Base-by-base conservation (phyloP, 2,113 vertebrate species). In the Cyanoramphus novaezelandiae region DNA sequence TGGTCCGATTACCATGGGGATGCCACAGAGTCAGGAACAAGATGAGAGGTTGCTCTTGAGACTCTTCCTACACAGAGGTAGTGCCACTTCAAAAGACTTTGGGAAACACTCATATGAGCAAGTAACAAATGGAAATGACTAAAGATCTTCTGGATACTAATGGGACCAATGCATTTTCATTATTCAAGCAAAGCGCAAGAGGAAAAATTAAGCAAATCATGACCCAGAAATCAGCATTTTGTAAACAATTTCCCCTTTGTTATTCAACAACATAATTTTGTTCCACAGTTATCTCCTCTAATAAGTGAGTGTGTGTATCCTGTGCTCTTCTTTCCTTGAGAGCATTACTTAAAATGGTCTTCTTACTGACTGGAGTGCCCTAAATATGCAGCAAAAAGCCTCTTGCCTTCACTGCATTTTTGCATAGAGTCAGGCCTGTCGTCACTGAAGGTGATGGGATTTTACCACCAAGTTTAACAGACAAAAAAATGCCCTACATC, bases 161-260 rank as follows among this genome's bases (percentile, higher is more conserved):
- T 11, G 52, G 65, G 62, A 91, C 31, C 13, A 46, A 75, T 39
- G 37, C 31, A 65, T 79, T 91, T 93, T 57, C 44, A 62, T 91
- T 81, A 95, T 57, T 78, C 35, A 79, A 70, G 62, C 25, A 87
- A 79, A 82, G 72, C 2, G 3, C 68, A 92, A 94, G 80, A 64
- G 29, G 55, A 85, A 86, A 91, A 82, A 79, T 33, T 28, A 89
- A 39, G 72, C 60, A 95, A 94, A 96, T 53, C 71, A 81, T 82
- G 86, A 94, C 75, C 59, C 63, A 94, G 88, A 92, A 94, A 95
- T 80, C 75, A 89, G 49, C 83, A 82, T 79, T 95, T 84, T 87
- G 77, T 89, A 91, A 96, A 94, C 74, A 68, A 76, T 85, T 88
- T 95, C n/a, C 77, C 62, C 29, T 84, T 94, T 87, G 70, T 84